These are phyloP conservation scores for Hylyphantes graminicola DNA, from an alignment of 1,140 invertebrate genomes.

Conservation along the genomic window DNA sequence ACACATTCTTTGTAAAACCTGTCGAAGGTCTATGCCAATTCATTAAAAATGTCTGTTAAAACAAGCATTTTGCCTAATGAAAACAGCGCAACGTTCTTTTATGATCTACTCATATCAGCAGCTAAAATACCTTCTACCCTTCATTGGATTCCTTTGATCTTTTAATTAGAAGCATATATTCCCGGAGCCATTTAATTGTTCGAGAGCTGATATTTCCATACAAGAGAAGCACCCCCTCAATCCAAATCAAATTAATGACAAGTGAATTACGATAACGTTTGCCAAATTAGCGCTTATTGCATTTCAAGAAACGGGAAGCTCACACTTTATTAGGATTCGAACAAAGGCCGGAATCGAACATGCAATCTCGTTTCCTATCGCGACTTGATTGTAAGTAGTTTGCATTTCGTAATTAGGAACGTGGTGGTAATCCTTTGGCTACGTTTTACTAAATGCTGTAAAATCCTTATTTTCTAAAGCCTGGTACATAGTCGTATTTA, in stretches of 20 bases:
- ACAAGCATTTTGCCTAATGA: no score
- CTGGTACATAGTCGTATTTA: no score
- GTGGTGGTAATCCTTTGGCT: background rate
- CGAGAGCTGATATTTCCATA: conserved; percentile 21
- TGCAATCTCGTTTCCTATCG: background rate
- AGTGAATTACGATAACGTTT: conserved; percentile 33
- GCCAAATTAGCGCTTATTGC: conserved; percentile 40
- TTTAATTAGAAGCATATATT: conserved; percentile 17
- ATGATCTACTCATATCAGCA: no score
- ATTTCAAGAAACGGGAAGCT: conserved; percentile 8
- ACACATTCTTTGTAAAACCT: no score
- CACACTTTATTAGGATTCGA: conserved; percentile 21
- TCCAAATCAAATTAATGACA: conserved; percentile 46
- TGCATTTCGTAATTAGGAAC: conserved; percentile 14
- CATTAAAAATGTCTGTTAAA: no score
- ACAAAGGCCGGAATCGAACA: conserved; percentile 8
- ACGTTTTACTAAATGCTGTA: no score
- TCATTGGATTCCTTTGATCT: conserved; percentile 10
- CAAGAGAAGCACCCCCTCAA: background rate
- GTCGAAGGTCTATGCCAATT: no score
- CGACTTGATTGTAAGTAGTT: background rate
- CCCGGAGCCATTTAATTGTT: background rate
- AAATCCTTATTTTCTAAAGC: no score
- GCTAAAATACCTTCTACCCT: background rate
- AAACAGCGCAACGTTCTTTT: no score